Evolutionary conservation across 2,797 vertebrate species (phyloP), one percentile per base, ranked within the genome.

Genomic region (Danio choprae): DNA sequence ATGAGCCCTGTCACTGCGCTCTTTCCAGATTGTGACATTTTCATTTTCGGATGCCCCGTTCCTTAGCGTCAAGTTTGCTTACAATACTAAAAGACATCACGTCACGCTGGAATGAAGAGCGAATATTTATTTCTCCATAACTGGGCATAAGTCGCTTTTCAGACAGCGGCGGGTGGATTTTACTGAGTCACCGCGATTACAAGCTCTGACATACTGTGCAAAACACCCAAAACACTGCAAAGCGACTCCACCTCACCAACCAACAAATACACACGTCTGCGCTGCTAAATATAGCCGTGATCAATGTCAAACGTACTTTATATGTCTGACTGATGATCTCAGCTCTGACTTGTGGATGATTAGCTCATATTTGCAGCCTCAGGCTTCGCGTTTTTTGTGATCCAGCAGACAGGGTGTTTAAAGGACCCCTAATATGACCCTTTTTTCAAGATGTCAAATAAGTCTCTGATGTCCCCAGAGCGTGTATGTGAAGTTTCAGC

Each of bases 261-360:
- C 53, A 75, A 78, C 78, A 83, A 76, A 78, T 59, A 55, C 81
- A 29, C 48, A 15, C 15, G 10, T 79, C 81, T 76, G 40, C 58
- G 51, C 22, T 55, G 79, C 79, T 80, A 79, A 85, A 85, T 76
- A 81, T 81, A 83, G 55, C 48, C 15, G 5, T 51, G 71, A 75
- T 59, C 74, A 59, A 78, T 78, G 64, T 40, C 55, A 70, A 16
- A 41, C 64, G 78, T 43, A 78, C 55, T 59, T 15, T 29, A 29
- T 36, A 46, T 58, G 63, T 68, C 74, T 77, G 75, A 68, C 53
- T 77, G 38, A 36, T 68, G 63, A 71, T 70, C 56, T 40, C 15
- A 11, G 55, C 56, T 79, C 71, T 75, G 71, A 76, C 81, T 40
- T 58, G 70, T 7, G 74, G 46, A 16, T 53, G 65, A 83, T 73